Base-by-base conservation (phyloP, 2,888 invertebrate genomes). In the Beris chalybata region DNA sequence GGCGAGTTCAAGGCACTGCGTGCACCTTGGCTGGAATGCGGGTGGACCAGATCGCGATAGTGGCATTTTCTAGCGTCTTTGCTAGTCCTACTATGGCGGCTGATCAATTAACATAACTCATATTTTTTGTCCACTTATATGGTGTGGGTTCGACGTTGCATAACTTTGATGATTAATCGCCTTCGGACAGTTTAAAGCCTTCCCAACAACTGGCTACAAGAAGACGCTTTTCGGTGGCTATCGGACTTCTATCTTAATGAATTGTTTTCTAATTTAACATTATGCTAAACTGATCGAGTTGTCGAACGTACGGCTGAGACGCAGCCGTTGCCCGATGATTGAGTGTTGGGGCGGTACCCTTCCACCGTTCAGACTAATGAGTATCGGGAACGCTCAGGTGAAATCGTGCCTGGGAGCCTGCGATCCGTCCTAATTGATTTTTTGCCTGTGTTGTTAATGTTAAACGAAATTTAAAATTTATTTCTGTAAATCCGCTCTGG, bases 261-360 rank as follows among this genome's bases (percentile, higher is more conserved):
- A 61, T 61, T 61, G 61, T 52, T 61, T 61, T 61, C 61, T 61
- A 61, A 61, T 61, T 61, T 61, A 61, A 52, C 61, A 61, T 61
- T 61, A 61, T 61, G 52, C 61, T 61, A 61, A 61, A 61, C 61
- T 61, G 61, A 12, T 48, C 31, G 29, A n/a, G 58, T 38, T 22
- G 48, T 31, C 13, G 31, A 11, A 52, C 52, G 11, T 11, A 13
- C 43, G 61, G 31, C 50, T 31, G 48, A 48, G 31, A 22, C 9
- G 43, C 22, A 59, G 48, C 50, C 50, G 50, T 61, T 52, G 61
- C 50, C 31, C 9, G n/a, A 30, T 61, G 61, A 61, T 61, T 61
- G 61, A 61, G 61, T 61, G 61, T 38, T 38, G 52, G 52, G 61
- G 61, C 61, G 61, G 61, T 6, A 9, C 61, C 22, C 22, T 61